These are phyloP conservation scores for Odontothrips loti DNA, from an alignment of 2,888 invertebrate species.

Conservation along the genomic window DNA sequence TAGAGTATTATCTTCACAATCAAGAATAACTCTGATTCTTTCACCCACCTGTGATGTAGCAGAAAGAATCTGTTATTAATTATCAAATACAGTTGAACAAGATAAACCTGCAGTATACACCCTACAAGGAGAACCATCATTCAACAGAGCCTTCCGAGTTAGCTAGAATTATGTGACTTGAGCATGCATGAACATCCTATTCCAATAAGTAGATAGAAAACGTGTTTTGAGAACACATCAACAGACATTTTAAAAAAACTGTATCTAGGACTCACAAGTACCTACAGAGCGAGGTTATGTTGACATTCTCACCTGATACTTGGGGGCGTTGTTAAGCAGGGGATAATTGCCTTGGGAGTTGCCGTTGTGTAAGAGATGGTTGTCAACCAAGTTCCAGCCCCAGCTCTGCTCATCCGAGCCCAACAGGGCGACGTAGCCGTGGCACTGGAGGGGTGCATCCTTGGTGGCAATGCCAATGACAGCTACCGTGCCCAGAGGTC, in stretches of 20 bases:
- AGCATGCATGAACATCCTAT: no score
- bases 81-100: constrained; percentile 26
- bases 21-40: constrained; percentile 91
- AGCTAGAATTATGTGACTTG: no score
- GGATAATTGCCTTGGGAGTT: constrained; percentile 93
- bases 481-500: constrained; percentile 95
- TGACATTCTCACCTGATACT: constrained; percentile 74
- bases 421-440: constrained; percentile 90
- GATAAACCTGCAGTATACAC: no score
- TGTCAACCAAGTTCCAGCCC: constrained; percentile 99
- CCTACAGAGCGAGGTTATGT: not conserved
- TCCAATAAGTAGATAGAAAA: no score
- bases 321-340: constrained; percentile 89
- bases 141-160: not conserved
- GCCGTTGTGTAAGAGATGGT: constrained; percentile 93
- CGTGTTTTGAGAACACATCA: no score
- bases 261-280: no score
- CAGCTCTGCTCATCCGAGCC: constrained; percentile 97
- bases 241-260: no score
- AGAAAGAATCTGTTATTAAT: constrained; percentile 31
- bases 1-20: constrained; percentile 94
- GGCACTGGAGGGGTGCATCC: constrained; percentile 88
- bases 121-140: no score
- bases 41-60: constrained; percentile 77
- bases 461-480: constrained; percentile 94